Evolutionary conservation across 2,888 invertebrate species (phyloP).

Genomic region (Thumatha senex): DNA sequence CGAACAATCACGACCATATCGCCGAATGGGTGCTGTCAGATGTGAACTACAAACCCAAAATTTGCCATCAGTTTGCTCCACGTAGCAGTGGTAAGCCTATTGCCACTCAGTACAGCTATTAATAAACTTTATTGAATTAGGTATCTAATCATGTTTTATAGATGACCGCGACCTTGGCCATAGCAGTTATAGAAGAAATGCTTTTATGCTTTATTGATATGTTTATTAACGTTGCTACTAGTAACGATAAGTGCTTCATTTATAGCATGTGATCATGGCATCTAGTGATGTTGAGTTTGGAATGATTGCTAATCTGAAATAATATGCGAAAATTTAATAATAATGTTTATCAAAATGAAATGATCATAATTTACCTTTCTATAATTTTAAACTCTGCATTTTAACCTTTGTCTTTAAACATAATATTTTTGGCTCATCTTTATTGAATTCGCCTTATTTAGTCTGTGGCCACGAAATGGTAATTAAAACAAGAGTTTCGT

Average conservation of each 20-base stretch:
- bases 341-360: no score
- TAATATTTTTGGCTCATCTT: not conserved
- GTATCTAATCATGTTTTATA: not conserved
- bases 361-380: no score
- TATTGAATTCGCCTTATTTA: not conserved
- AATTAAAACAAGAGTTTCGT: not conserved
- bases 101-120: not conserved
- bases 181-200: not conserved
- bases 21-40: no score
- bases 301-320: not conserved
- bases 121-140: not conserved
- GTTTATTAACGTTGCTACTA: not conserved
- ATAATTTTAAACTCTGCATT: no score
- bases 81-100: not conserved
- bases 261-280: not conserved
- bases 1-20: no score
- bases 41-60: no score
- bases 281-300: not conserved
- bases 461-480: constrained; percentile 1
- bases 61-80: no score
- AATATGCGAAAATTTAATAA: not conserved
- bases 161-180: not conserved
- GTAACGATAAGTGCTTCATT: not conserved
- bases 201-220: not conserved
- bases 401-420: no score